A percentile compares a stretch with the other conserved stretches of the same genome.
Evolutionary conservation across 2,888 invertebrate genomes (phyloP).

Genomic region (Pycnomerus fuliginosus): DNA sequence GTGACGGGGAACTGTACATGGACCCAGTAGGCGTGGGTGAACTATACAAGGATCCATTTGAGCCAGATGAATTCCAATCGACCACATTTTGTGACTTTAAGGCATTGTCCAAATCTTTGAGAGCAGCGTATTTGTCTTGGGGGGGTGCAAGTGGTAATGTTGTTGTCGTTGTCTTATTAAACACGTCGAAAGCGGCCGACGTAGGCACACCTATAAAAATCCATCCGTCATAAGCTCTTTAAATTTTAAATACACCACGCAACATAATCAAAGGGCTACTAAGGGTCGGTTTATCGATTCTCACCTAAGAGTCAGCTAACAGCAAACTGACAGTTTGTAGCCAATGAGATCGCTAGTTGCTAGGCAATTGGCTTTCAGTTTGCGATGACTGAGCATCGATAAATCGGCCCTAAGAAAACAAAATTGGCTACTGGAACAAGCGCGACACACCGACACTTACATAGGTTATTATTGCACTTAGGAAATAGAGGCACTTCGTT

Average conservation of each 20-base stretch:
- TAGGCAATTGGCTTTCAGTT: too few relatives aligned
- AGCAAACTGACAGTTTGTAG: too few relatives aligned
- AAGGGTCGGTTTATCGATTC: too few relatives aligned
- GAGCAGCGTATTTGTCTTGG: slow-evolving; percentile 92
- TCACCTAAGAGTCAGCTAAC: too few relatives aligned
- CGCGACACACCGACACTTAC: slow-evolving; percentile 43
- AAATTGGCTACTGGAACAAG: slow-evolving; percentile 3
- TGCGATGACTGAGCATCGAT: too few relatives aligned
- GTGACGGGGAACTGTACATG: slow-evolving; percentile 50
- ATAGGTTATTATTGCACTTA: slow-evolving; percentile 47
- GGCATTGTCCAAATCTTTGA: slow-evolving; percentile 87
- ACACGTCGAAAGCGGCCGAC: slow-evolving; percentile 30
- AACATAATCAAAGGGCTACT: too few relatives aligned
- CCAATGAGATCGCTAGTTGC: too few relatives aligned
- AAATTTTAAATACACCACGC: slow-evolving; percentile 1
- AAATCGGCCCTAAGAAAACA: too few relatives aligned
- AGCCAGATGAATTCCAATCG: slow-evolving; percentile 46
- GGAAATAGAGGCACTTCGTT: slow-evolving; percentile 51
- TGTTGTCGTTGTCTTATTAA: slow-evolving; percentile 28
- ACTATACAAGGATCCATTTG: slow-evolving; percentile 49
- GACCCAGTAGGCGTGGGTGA: slow-evolving; percentile 49
- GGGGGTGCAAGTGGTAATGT: slow-evolving; percentile 39
- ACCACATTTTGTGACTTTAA: slow-evolving; percentile 59
- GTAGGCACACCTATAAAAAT: slow-evolving; percentile 40
- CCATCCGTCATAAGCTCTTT: too few relatives aligned